These are phyloP conservation scores for Ivindomyrus marchei DNA, from an alignment of 2,113 vertebrate genomes.

Conservation along the genomic window DNA sequence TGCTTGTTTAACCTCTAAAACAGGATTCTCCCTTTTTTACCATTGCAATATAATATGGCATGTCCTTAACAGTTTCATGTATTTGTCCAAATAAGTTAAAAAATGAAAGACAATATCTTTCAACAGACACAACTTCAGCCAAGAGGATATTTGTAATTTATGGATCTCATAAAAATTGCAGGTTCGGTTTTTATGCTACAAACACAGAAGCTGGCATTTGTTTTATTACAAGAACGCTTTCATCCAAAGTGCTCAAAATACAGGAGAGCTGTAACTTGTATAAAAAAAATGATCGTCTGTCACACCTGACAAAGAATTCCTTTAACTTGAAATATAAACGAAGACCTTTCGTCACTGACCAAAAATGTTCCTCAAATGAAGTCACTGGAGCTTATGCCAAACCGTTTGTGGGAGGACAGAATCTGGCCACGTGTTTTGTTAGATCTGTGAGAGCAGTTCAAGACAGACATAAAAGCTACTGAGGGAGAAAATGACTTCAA, in stretches of 20 bases:
- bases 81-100: background rate
- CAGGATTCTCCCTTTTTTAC: background rate
- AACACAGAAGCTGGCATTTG: background rate
- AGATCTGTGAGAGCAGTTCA: conserved; percentile 13
- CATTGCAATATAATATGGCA: background rate
- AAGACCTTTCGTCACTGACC: background rate
- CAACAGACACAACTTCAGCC: background rate
- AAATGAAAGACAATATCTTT: background rate
- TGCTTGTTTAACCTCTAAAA: background rate
- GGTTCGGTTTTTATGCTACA: background rate
- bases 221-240: background rate
- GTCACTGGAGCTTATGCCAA: background rate
- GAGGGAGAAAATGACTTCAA: conserved; percentile 11
- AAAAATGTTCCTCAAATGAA: conserved; percentile 12
- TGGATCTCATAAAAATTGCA: background rate
- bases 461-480: background rate
- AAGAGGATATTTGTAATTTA: background rate
- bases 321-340: conserved; percentile 29
- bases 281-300: background rate
- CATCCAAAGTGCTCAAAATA: background rate
- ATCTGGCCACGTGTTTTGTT: background rate
- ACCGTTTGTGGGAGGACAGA: background rate
- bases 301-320: conserved; percentile 14
- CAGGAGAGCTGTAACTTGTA: background rate
- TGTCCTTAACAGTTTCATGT: background rate